Base-by-base conservation (phyloP, 2,113 vertebrate species). In the Vulpes ferrilata region DNA sequence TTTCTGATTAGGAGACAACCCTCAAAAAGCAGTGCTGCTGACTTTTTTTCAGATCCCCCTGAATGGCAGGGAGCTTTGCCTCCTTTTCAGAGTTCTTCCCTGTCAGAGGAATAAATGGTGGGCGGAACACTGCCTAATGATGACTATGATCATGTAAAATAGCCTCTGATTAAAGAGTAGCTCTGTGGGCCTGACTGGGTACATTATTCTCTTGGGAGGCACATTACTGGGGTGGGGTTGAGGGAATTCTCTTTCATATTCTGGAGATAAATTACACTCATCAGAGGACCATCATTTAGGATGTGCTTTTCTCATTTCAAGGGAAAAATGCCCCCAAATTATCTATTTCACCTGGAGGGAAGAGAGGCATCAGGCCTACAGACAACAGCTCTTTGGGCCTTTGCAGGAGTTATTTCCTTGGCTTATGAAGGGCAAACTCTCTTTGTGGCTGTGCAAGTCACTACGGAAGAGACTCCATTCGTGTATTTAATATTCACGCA, bases 1-100 rank as follows among this genome's bases (percentile, higher is more conserved):
- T 57, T 98, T 89, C 97, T 97, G 95, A 97, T 98, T 93, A 97
- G 93, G 84, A 97, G 97, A 98, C 95, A 98, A 92, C 84, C 98
- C 62, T 93, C 90, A 88, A 97, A 98, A 95, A 97, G 90, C 93
- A 84, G 93, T 25, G 38, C 97, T 98, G 96, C 59, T 98, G 59
- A 90, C 93, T 81, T 96, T 96, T 96, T 97, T 96, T 93, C 74
- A 92, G 71, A 94, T 95, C 90, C 55, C 51, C 87, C 27, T 86
- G 85, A 96, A 92, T 90, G 97, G 69, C 93, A 94, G 53, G 27
- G 11, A 96, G 95, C 92, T 55, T 97, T 82, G 95, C 84, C 38
- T 94, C 90, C 32, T 98, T 98, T 98, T 93, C 90, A 73, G 69
- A 96, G 67, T 88, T 97, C 32, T 93, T 90, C 60, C 87, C 96